Evolutionary conservation across 2,113 vertebrate genomes (phyloP).

Genomic region (Seriola rivoliana): DNA sequence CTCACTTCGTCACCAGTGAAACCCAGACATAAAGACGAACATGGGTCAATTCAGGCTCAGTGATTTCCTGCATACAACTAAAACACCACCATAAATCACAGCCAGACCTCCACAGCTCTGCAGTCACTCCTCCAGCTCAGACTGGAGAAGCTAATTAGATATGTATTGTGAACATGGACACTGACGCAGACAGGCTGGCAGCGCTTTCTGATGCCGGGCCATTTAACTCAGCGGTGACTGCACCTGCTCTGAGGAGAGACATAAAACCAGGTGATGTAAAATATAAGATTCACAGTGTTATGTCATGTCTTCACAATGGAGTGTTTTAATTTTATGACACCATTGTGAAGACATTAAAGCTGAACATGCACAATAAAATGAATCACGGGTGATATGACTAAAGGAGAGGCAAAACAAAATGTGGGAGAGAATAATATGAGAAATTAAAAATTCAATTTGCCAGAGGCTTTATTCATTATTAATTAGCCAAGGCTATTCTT

Average conservation of each 20-base stretch:
- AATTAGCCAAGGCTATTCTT: constrained; percentile 69
- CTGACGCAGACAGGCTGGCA: constrained; percentile 51
- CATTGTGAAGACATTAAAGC: constrained; percentile 53
- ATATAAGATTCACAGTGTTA: constrained; percentile 35
- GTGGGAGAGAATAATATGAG: constrained; percentile 60
- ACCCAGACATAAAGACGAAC: constrained; percentile 18
- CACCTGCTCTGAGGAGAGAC: constrained; percentile 61
- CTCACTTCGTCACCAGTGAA: constrained; percentile 14
- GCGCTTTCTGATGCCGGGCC: constrained; percentile 29
- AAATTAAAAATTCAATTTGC: constrained; percentile 82
- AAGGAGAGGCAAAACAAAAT: constrained; percentile 58
- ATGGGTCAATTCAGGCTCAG: constrained; percentile 23
- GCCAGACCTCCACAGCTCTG: constrained; percentile 45
- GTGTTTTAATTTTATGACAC: constrained; percentile 62
- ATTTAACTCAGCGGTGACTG: constrained; percentile 62
- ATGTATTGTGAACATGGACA: constrained; percentile 62
- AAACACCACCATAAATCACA: constrained; percentile 66
- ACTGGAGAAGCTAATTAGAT: constrained; percentile 70
- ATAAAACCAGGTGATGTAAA: constrained; percentile 54
- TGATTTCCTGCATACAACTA: constrained; percentile 43
- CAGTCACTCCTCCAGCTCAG: constrained; percentile 34
- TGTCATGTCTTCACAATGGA: constrained; percentile 19
- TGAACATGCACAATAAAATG: constrained; percentile 56
- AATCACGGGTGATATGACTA: constrained; percentile 65
- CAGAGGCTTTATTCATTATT: constrained; percentile 83